Conservation (phyloP, 2,113 vertebrate species). For the Platycercus adscitus region DNA sequence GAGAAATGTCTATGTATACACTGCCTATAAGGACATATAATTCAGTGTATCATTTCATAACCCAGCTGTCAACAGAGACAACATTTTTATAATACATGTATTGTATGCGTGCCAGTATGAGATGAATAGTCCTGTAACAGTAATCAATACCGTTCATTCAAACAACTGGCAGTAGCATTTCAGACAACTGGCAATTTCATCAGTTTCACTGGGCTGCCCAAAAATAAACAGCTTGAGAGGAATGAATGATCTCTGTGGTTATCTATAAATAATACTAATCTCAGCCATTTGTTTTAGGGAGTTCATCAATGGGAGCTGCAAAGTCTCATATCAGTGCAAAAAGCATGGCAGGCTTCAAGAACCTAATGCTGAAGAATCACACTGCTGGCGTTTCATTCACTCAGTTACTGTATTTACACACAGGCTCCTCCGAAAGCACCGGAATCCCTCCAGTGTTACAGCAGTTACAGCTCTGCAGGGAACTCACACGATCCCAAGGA, state of each 20-base stretch:
- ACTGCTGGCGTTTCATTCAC: neutral
- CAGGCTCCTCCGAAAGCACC: neutral
- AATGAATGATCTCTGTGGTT: slow-evolving; percentile 45
- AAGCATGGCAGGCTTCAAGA: neutral
- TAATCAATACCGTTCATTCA: slow-evolving; percentile 72
- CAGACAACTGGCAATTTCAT: slow-evolving; percentile 72
- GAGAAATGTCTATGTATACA: slow-evolving; percentile 57
- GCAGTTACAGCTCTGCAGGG: neutral
- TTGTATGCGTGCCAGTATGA: slow-evolving; percentile 52
- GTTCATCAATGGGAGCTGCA: neutral
- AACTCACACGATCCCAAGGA: neutral
- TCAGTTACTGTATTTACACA: neutral
- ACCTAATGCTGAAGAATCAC: neutral
- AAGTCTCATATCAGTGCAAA: neutral
- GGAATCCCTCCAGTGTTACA: neutral
- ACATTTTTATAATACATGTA: slow-evolving; percentile 49
- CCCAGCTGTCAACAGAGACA: slow-evolving; percentile 60
- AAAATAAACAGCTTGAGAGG: slow-evolving; percentile 67
- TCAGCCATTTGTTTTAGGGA: slow-evolving; percentile 47
- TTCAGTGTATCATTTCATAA: slow-evolving; percentile 59
- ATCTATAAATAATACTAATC: slow-evolving; percentile 68
- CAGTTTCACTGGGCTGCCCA: slow-evolving; percentile 67
- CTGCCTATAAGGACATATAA: slow-evolving; percentile 47
- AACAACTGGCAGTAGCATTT: slow-evolving; percentile 73
- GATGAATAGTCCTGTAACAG: slow-evolving; percentile 67